phyloP scores from a whole-genome alignment of 2,797 vertebrate species.

The Gambelia wislizenii region DNA sequence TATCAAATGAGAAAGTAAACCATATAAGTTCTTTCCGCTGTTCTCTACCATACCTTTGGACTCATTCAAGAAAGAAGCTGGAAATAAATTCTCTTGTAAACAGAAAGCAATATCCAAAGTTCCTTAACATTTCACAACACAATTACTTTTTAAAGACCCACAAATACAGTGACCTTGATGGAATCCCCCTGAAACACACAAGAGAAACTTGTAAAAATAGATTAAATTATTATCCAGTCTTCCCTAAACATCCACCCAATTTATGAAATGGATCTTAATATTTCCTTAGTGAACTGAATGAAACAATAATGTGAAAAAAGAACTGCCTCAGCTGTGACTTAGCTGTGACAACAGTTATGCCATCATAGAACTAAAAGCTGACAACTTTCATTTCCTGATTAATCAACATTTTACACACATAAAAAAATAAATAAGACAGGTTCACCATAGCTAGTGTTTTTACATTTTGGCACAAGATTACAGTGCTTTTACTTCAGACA shows the following conservation, averaged over 20 bases:
- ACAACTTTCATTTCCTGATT: conserved; percentile 64
- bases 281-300: conserved; percentile 19
- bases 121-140: neutral
- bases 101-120: neutral
- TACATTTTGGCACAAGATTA: conserved; percentile 37
- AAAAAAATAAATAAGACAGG: conserved; percentile 26
- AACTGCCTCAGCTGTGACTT: conserved; percentile 46
- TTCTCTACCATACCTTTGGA: neutral
- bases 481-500: conserved; percentile 56
- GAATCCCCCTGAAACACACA: conserved; percentile 1
- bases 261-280: conserved; percentile 43
- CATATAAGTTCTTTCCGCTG: neutral
- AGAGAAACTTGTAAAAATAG: conserved; percentile 18
- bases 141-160: neutral
- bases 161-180: conserved; percentile 17
- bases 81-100: neutral
- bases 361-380: conserved; percentile 49
- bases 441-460: conserved; percentile 62
- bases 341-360: conserved; percentile 60
- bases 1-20: neutral
- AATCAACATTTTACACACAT: conserved; percentile 62
- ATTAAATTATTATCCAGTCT: conserved; percentile 4
- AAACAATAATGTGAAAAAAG: conserved; percentile 53
- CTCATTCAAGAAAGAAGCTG: neutral
- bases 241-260: conserved; percentile 1